These are phyloP conservation scores for Nothoprocta pentlandii DNA, from an alignment of 2,113 vertebrate species.

Conservation along the genomic window DNA sequence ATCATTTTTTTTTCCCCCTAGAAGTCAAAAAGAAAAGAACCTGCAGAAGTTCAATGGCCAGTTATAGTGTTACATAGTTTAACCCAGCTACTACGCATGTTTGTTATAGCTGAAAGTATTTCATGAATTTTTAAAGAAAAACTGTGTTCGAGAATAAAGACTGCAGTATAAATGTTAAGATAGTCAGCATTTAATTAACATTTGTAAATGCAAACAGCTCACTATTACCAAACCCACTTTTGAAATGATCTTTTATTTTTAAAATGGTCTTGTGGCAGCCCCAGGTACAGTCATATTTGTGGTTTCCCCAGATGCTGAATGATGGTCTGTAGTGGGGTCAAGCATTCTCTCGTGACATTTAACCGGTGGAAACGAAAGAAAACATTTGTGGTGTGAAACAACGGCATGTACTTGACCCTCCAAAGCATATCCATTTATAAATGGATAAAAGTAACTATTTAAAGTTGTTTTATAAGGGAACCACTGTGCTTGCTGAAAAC, in stretches of 20 bases:
- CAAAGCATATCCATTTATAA: constrained; percentile 76
- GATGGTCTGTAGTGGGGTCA: constrained; percentile 67
- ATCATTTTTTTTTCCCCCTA: neutral
- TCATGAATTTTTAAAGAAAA: neutral
- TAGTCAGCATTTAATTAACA: neutral
- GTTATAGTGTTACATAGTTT: neutral
- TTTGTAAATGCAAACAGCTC: neutral
- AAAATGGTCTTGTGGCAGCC: constrained; percentile 45
- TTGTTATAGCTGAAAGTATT: neutral
- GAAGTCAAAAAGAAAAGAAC: neutral
- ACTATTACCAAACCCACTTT: constrained; percentile 29
- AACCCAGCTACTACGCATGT: neutral
- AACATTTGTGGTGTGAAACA: constrained; percentile 79
- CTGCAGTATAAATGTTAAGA: neutral
- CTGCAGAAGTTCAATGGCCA: neutral
- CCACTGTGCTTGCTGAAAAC: constrained; percentile 74
- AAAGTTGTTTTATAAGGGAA: constrained; percentile 78
- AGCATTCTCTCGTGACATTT: constrained; percentile 64
- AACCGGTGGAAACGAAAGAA: constrained; percentile 75
- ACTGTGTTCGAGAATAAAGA: neutral
- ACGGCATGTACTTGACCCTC: constrained; percentile 70
- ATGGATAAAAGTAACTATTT: constrained; percentile 80
- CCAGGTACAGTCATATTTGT: constrained; percentile 47
- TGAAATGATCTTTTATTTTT: constrained; percentile 68
- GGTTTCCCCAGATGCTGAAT: constrained; percentile 60